Conservation (phyloP, 2,113 vertebrate species). For the Mesembrinibis cayennensis region DNA sequence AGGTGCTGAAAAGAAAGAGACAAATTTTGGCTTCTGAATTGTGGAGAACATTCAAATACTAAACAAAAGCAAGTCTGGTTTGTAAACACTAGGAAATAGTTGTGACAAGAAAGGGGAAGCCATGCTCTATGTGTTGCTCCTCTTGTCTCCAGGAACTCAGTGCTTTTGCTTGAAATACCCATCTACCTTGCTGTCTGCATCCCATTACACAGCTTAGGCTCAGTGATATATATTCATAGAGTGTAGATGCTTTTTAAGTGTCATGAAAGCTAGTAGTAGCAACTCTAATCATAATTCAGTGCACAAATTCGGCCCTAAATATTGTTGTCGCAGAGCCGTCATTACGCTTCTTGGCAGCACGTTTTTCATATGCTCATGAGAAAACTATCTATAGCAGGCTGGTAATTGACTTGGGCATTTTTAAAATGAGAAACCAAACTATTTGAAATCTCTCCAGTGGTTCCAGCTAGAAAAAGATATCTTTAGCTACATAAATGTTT, state of each 20-base stretch:
- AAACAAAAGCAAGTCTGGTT: not conserved
- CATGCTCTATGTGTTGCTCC: not conserved
- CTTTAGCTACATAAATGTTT: not conserved
- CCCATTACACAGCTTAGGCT: not conserved
- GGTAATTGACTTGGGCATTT: not conserved
- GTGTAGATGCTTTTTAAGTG: not conserved
- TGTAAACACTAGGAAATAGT: not conserved
- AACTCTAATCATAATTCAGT: slow-evolving; percentile 16
- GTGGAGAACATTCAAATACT: not conserved
- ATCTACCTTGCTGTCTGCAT: not conserved
- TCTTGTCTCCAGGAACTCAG: not conserved
- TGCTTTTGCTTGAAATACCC: not conserved
- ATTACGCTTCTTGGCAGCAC: not conserved
- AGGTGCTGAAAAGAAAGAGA: not conserved
- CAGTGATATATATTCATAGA: not conserved
- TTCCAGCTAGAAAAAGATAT: not conserved
- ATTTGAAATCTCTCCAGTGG: not conserved
- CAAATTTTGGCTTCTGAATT: not conserved
- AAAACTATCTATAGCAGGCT: not conserved
- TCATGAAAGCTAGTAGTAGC: not conserved
- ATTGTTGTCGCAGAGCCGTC: not conserved
- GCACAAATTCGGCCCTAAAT: slow-evolving; percentile 10
- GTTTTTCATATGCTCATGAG: not conserved
- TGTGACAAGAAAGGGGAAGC: not conserved
- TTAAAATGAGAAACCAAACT: not conserved